Evolutionary conservation across 2,113 vertebrate genomes (phyloP), one percentile per base, ranked within the genome.

Genomic region (Probosciger aterrimus): DNA sequence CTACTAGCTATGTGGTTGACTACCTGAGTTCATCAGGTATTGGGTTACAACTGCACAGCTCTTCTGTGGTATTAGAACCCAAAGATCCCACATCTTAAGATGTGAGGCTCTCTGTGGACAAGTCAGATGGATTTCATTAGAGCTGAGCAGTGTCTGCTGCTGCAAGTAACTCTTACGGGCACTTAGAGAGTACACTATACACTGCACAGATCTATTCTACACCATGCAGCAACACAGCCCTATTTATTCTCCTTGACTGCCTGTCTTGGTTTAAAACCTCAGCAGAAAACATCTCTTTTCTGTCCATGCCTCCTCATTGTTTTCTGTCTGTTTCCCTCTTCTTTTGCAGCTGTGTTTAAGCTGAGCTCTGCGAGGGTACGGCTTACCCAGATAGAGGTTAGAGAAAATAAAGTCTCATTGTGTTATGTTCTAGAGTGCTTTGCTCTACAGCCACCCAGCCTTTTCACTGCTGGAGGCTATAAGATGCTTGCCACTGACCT

Each of bases 321-420:
- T 92, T 93, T 76, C 41, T 69, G 65, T 76, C 52, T 2, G 16
- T 86, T 94, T 86, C 46, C 11, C 37, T 79, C 25, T 69, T 44
- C 37, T 31, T 68, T 79, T 82, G 83, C 96, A 95, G 91, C 92
- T 95, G 88, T 69, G 67, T 74, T 92, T 73, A 79, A 77, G 37
- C 81, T 87, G 81, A 80, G 30, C 49, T 84, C 24, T 79, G 62
- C 50, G 74, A 91, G 62, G 49, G 44, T 84, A 31, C 73, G 59
- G 41, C 49, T 78, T 71, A 19, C 43, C 35, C 39, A 3, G 10
- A 37, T 50, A 76, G 80, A 73, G 46, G 41, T 65, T 77, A 74
- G 37, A 82, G 53, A 79, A 84, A 82, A 96, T 76, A 89, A 84
- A 78, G 70, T 85, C 25, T 20, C 46, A 69, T 92, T 96, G 96